A percentile compares a stretch with the other conserved stretches of the same genome.
Conservation (phyloP, 2,113 vertebrate species). For the Pygoscelis antarcticus region DNA sequence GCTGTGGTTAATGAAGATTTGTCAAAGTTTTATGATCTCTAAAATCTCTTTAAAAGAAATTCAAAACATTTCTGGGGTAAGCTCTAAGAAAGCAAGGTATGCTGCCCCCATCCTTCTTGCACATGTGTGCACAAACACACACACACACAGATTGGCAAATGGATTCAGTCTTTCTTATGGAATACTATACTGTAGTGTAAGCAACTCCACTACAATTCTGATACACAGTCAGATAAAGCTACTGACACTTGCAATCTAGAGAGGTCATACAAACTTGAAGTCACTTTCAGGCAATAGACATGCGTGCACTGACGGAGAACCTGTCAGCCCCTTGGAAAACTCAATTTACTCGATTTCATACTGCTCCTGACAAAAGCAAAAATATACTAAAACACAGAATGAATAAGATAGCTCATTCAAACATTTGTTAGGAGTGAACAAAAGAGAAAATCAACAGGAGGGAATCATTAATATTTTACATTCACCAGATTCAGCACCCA, state of each 20-base stretch:
- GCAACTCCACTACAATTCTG: not conserved
- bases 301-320: not conserved
- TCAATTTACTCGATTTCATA: not conserved
- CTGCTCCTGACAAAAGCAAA: not conserved
- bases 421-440: not conserved
- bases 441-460: not conserved
- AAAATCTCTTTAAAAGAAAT: not conserved
- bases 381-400: not conserved
- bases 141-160: fast-evolving
- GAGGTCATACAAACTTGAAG: not conserved
- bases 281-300: not conserved
- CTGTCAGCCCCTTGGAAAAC: not conserved
- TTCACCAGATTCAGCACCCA: not conserved
- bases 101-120: not conserved
- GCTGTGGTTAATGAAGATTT: not conserved
- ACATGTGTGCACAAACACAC: not conserved
- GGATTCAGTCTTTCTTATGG: not conserved
- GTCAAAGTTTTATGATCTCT: not conserved
- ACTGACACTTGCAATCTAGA: not conserved
- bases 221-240: not conserved
- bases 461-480: not conserved
- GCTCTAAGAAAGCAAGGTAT: not conserved
- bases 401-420: not conserved
- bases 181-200: not conserved
- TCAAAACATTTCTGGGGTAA: not conserved